phyloP scores from a whole-genome alignment of 2,797 vertebrate genomes.

The Poecilia wingei region DNA sequence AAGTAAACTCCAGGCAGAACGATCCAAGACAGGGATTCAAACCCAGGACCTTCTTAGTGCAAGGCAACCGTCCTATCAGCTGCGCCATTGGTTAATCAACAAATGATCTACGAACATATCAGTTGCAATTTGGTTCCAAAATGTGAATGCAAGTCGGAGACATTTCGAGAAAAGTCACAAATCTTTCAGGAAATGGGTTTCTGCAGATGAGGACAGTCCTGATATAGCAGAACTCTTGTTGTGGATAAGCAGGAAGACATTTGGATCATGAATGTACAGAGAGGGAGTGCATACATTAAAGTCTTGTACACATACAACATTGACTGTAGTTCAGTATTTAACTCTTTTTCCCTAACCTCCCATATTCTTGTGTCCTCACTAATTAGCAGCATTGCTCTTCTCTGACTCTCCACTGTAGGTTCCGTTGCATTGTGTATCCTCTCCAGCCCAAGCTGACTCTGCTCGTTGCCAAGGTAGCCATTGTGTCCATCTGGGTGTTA shows the following conservation, averaged over 20 bases:
- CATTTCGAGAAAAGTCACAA: background rate
- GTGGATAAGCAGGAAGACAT: background rate
- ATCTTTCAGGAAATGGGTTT: background rate
- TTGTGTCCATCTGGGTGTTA: constrained; percentile 81
- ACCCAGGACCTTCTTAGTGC: too few relatives aligned
- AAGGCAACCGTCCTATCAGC: too few relatives aligned
- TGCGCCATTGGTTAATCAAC: background rate
- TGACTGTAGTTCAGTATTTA: background rate
- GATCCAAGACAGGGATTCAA: too few relatives aligned
- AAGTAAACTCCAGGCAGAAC: too few relatives aligned
- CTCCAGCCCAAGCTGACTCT: constrained; percentile 81
- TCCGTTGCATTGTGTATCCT: constrained; percentile 84
- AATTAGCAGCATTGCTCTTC: background rate
- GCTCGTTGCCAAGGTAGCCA: constrained; percentile 78
- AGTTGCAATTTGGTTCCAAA: background rate
- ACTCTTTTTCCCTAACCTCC: background rate
- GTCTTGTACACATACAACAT: background rate
- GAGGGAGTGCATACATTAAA: background rate
- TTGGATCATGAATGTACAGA: background rate
- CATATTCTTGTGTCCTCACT: background rate
- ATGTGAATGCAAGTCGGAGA: too few relatives aligned
- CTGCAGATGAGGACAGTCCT: background rate
- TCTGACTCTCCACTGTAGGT: constrained; percentile 61
- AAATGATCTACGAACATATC: background rate
- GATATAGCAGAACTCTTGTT: background rate